A percentile compares a stretch with the other conserved stretches of the same genome.
These are phyloP conservation scores for Drosophila histrio DNA, from an alignment of 2,888 invertebrate species.

Conservation along the genomic window DNA sequence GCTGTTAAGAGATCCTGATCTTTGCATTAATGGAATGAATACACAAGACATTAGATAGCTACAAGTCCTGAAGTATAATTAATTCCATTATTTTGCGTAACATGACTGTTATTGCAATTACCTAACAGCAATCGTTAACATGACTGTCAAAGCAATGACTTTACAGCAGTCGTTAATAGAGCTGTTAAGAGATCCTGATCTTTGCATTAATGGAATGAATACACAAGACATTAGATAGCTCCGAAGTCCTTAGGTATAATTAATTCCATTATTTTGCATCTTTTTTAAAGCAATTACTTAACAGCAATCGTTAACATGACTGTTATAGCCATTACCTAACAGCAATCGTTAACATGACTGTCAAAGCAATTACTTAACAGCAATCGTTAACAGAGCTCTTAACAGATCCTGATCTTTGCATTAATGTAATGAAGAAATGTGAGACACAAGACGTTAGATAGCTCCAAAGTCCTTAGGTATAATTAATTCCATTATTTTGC, in stretches of 20 bases:
- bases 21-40: neutral
- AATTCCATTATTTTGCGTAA: no score
- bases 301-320: no score
- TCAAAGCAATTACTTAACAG: slow-evolving; percentile 2
- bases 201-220: neutral
- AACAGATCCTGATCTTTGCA: neutral
- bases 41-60: no score
- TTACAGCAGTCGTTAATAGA: neutral
- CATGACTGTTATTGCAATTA: neutral
- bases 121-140: no score
- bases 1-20: neutral
- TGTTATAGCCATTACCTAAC: no score
- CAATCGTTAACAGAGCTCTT: neutral
- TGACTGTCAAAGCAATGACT: no score
- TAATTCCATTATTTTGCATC: no score
- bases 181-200: neutral
- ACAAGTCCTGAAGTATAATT: no score
- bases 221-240: no score
- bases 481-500: neutral
- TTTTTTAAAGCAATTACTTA: neutral
- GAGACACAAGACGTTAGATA: neutral
- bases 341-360: neutral
- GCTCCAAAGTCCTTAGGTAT: neutral
- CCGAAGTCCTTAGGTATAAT: no score
- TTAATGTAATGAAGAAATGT: neutral